These are phyloP conservation scores for Helobdella robusta DNA, from an alignment of 2,888 invertebrate species.

Conservation along the genomic window DNA sequence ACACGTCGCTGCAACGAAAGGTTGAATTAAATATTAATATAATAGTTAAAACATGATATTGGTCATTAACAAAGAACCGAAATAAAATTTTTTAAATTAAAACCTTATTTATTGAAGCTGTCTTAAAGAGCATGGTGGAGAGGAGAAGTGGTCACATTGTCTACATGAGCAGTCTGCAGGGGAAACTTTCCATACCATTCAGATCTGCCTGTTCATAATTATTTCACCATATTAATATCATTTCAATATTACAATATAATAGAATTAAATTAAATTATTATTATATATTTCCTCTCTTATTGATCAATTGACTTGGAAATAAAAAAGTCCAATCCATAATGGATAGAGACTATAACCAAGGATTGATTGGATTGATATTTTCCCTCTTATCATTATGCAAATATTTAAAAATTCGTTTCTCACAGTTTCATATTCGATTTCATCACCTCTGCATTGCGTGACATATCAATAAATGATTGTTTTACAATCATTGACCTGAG, in stretches of 20 bases:
- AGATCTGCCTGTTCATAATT: constrained; percentile 52
- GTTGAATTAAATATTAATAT: too few relatives aligned
- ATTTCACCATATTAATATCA: not conserved
- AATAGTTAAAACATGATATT: not conserved
- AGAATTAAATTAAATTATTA: not conserved
- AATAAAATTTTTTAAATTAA: not conserved
- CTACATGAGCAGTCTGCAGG: constrained; percentile 83
- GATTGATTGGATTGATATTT: too few relatives aligned
- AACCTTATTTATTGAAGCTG: too few relatives aligned
- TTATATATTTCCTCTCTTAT: not conserved
- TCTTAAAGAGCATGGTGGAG: constrained; percentile 71
- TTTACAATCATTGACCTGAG: too few relatives aligned
- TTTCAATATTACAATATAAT: not conserved
- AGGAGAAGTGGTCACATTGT: constrained; percentile 70
- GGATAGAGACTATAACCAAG: too few relatives aligned
- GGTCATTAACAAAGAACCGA: too few relatives aligned
- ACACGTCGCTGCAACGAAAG: constrained; percentile 78
- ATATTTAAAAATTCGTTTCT: too few relatives aligned
- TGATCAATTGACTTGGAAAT: not conserved
- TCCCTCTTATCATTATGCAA: too few relatives aligned
- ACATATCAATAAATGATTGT: too few relatives aligned
- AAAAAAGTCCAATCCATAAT: not conserved
- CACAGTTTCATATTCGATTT: too few relatives aligned
- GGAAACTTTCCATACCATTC: constrained; percentile 77
- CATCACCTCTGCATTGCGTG: too few relatives aligned